Base-by-base conservation (phyloP, 2,888 invertebrate species). In the Drosophila differens region DNA sequence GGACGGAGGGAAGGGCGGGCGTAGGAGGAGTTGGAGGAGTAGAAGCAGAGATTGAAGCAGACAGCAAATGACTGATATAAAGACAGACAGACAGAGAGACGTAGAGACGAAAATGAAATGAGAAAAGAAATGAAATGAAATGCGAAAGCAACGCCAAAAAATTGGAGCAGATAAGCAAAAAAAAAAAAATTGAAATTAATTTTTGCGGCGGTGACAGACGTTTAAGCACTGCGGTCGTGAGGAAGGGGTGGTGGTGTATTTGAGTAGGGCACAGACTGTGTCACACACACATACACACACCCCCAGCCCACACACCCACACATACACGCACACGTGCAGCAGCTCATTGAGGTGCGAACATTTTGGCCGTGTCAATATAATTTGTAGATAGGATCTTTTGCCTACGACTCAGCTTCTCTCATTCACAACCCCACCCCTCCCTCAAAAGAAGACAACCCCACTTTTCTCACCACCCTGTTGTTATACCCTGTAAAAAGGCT, bases 151-250 rank as follows among this genome's bases (percentile, higher is more conserved):
- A 78, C 72, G 69, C 59, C 37, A 71, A 81, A 76, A 81, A 74
- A 71, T 73, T 71, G 65, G 30, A 44, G 62, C 64, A 74, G 74
- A 81, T 79, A 69, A 57, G 49, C n/a, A 25, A 22, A 35, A 10
- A 16, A 41, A 35, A 14, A 22, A 37, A n/a, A 90, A 89, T 79
- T 78, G 80, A 86, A 89, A 90, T 89, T 89, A 89, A 90, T 90
- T 89, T 90, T 83, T 90, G 90, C 71, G 83, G 90, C 74, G 61
- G 41, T 51, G 53, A 69, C 28, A 66, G 59, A 57, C 54, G 59
- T 60, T 59, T 69, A 62, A 55, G 37, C 41, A 49, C 22, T 35
- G 54, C 28, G 44, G 16, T 3, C 33, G 25, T 37, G n/a, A 39
- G 39, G 10, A 19, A 16, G 16, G 16, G 10, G 25, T 7, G 12